Percentiles rank a stretch among this genome's conserved stretches.
Evolutionary conservation across 2,797 vertebrate genomes (phyloP).

Genomic region (Masticophis lateralis): DNA sequence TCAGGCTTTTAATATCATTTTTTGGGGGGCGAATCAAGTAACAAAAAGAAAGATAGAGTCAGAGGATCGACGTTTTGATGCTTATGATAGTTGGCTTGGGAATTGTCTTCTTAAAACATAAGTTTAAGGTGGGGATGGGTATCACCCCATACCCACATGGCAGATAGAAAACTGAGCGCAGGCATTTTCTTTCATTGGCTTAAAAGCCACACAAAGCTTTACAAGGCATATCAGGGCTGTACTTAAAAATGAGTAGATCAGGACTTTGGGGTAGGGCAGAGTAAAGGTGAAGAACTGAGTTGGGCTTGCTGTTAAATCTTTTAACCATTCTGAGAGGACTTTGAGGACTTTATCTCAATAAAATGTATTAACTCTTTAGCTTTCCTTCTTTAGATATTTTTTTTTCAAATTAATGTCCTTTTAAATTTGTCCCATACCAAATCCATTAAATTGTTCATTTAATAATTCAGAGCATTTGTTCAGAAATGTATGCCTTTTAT

Average conservation of each 20-base stretch:
- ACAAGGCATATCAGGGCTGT: not conserved
- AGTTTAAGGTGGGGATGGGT: not conserved
- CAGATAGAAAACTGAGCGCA: not conserved
- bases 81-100: not conserved
- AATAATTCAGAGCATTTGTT: constrained; percentile 8
- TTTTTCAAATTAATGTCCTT: constrained; percentile 5
- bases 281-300: not conserved
- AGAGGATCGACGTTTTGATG: not conserved
- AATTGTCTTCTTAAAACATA: not conserved
- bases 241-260: not conserved
- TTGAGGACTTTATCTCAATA: not conserved
- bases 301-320: not conserved
- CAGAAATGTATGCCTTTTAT: not conserved
- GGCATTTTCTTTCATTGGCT: not conserved
- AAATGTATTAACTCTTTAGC: not conserved
- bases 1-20: not conserved
- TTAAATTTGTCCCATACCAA: not conserved
- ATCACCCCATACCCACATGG: not conserved
- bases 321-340: not conserved
- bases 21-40: not conserved
- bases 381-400: not conserved
- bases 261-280: not conserved
- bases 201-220: not conserved
- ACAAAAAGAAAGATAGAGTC: not conserved
- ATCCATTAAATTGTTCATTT: not conserved